A percentile compares a stretch with the other conserved stretches of the same genome.
phyloP scores from a whole-genome alignment of 2,888 invertebrate genomes.

The Meteorus colon region DNA sequence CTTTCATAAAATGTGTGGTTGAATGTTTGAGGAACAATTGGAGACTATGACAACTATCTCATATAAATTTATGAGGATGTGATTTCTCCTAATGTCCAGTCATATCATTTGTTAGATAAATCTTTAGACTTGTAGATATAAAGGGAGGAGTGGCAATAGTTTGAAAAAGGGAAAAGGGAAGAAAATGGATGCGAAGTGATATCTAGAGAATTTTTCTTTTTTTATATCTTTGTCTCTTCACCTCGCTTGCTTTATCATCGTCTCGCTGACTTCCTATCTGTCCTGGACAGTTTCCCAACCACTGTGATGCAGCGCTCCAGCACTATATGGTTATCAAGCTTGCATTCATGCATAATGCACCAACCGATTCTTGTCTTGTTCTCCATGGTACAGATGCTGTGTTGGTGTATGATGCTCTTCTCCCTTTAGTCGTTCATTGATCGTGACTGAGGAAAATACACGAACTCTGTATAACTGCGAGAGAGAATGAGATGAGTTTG shows the following conservation, averaged over 20 bases:
- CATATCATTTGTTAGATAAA: conserved; percentile 4
- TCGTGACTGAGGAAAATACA: neutral
- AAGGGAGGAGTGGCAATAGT: neutral
- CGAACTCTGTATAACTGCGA: neutral
- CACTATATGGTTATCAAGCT: conserved; percentile 61
- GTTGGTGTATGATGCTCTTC: neutral
- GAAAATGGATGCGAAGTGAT: conserved; percentile 30
- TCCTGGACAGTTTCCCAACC: conserved; percentile 24
- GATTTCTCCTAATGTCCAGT: neutral
- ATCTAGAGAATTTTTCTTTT: conserved; percentile 26
- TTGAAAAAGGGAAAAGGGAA: conserved; percentile 17
- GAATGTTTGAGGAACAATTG: too few species aligned
- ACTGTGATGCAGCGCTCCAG: conserved; percentile 25
- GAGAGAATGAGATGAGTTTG: neutral
- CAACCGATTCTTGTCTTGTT: conserved; percentile 50
- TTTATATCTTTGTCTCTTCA: conserved; percentile 29
- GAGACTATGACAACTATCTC: too few species aligned
- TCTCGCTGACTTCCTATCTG: conserved; percentile 37
- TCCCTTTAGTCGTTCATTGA: conserved; percentile 3
- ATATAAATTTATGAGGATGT: too few species aligned
- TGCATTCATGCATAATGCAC: conserved; percentile 69
- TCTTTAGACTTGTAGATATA: neutral
- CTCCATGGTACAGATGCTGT: neutral
- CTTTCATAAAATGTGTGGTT: too few species aligned
- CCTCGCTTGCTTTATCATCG: conserved; percentile 33